phyloP scores from a whole-genome alignment of 2,113 vertebrate genomes.

The Esox niger region DNA sequence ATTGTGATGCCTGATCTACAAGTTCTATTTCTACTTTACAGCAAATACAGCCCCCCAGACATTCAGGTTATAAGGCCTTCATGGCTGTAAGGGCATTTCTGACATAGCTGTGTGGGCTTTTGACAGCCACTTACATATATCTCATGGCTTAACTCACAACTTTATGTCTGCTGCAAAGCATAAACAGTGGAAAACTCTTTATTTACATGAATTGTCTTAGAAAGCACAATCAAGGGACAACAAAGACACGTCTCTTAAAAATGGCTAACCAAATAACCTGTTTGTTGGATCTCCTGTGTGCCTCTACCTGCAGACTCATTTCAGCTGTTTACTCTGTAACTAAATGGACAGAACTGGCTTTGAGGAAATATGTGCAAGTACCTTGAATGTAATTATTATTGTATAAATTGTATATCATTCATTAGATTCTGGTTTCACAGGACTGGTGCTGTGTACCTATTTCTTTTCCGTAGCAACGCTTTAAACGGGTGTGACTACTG shows the following conservation, averaged over 20 bases:
- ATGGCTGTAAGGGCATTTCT: background rate
- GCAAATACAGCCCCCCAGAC: background rate
- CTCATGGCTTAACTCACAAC: background rate
- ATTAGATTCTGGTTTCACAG: background rate
- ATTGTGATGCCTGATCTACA: too few relatives aligned
- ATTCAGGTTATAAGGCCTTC: background rate
- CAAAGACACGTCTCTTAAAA: slow-evolving; percentile 5
- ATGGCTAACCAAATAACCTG: slow-evolving; percentile 8
- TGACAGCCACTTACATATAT: background rate
- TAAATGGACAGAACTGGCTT: slow-evolving; percentile 38
- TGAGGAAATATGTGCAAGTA: slow-evolving; percentile 35
- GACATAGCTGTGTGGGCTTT: background rate
- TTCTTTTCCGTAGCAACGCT: slow-evolving; percentile 7
- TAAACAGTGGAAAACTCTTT: background rate
- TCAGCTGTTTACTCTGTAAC: slow-evolving; percentile 41
- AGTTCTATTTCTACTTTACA: background rate
- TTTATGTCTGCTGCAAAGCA: background rate
- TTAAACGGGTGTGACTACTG: slow-evolving; percentile 19
- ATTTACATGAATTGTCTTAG: too few relatives aligned
- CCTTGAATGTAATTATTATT: slow-evolving; percentile 8
- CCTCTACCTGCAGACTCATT: slow-evolving; percentile 34
- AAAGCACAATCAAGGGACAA: slow-evolving; percentile 13
- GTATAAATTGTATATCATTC: background rate
- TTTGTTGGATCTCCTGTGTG: slow-evolving; percentile 23
- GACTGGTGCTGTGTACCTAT: background rate